phyloP scores from a whole-genome alignment of 92 coral and sea anemone species.

The Anthopleura xanthogrammica region DNA sequence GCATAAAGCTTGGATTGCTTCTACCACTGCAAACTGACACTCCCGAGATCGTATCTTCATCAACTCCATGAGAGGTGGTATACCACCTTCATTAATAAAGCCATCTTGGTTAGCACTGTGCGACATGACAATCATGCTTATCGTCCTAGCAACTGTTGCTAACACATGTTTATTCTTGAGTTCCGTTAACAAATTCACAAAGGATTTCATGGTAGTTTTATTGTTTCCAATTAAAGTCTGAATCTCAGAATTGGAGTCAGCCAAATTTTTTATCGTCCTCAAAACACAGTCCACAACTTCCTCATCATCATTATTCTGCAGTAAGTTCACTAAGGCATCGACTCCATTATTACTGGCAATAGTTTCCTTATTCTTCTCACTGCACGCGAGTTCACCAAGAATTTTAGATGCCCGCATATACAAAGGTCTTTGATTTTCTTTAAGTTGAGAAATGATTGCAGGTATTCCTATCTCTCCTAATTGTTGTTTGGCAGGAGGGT shows the following conservation, averaged over 20 bases:
- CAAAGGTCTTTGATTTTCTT: slow-evolving; percentile 58
- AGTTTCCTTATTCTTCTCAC: slow-evolving; percentile 57
- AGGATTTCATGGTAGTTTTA: slow-evolving; percentile 65
- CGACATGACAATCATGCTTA: slow-evolving; percentile 63
- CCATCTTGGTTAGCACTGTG: slow-evolving; percentile 88
- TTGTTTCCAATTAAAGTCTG: slow-evolving; percentile 80
- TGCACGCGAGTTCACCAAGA: slow-evolving; percentile 67
- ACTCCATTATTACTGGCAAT: slow-evolving; percentile 78
- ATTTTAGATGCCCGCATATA: slow-evolving; percentile 75
- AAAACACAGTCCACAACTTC: slow-evolving; percentile 75
- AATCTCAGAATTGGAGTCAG: slow-evolving; percentile 70
- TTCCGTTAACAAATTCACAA: slow-evolving; percentile 67
- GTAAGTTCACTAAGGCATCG: slow-evolving; percentile 65
- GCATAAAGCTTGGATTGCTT: slow-evolving; percentile 79
- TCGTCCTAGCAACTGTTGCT: slow-evolving; percentile 85
- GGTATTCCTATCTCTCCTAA: slow-evolving; percentile 59
- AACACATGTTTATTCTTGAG: slow-evolving; percentile 81
- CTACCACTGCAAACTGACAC: slow-evolving; percentile 91
- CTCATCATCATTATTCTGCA: slow-evolving; percentile 68
- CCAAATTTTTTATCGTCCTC: slow-evolving; percentile 62
- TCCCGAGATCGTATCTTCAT: slow-evolving; percentile 71
- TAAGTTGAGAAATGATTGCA: slow-evolving; percentile 62
- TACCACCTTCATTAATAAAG: slow-evolving; percentile 88
- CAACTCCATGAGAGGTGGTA: slow-evolving; percentile 74
- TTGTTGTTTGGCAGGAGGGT: slow-evolving; percentile 51